These are phyloP conservation scores for Triplophysa yarkandensis DNA, from an alignment of 2,797 vertebrate genomes.

Conservation along the genomic window DNA sequence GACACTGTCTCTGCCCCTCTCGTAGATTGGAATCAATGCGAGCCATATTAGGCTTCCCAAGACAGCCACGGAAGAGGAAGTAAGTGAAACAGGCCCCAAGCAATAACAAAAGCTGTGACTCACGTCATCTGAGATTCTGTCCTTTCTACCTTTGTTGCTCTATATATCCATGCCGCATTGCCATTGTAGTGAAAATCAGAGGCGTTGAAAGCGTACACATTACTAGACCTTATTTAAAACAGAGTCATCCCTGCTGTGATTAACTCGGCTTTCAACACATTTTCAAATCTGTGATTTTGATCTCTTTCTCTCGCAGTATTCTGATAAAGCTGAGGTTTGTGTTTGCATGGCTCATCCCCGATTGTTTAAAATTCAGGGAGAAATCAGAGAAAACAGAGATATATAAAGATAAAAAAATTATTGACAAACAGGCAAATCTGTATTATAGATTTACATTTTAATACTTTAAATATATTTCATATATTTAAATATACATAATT, in stretches of 20 bases:
- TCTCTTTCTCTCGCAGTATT: not conserved
- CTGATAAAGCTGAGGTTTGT: not conserved
- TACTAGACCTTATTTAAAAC: not conserved
- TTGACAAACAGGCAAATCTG: too few relatives aligned
- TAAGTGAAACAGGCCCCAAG: slow-evolving; percentile 59
- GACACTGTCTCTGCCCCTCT: slow-evolving; percentile 46
- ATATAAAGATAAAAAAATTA: too few relatives aligned
- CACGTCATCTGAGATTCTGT: not conserved
- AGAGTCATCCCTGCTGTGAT: not conserved
- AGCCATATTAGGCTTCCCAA: slow-evolving; percentile 87
- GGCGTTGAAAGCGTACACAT: not conserved
- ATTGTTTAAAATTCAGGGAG: too few relatives aligned
- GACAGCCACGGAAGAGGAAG: slow-evolving; percentile 84
- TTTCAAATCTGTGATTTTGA: not conserved
- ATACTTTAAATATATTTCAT: too few relatives aligned
- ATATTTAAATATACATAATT: too few relatives aligned
- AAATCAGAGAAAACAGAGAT: too few relatives aligned
- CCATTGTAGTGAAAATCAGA: slow-evolving; percentile 8
- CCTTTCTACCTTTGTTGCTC: not conserved
- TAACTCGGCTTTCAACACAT: not conserved
- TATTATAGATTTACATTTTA: too few relatives aligned
- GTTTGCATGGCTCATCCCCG: not conserved
- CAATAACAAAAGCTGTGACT: slow-evolving; percentile 15
- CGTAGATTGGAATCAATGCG: slow-evolving; percentile 89
- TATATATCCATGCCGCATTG: not conserved